Conservation (phyloP, 2,797 vertebrate genomes). For the Mionectes olivaceus region DNA sequence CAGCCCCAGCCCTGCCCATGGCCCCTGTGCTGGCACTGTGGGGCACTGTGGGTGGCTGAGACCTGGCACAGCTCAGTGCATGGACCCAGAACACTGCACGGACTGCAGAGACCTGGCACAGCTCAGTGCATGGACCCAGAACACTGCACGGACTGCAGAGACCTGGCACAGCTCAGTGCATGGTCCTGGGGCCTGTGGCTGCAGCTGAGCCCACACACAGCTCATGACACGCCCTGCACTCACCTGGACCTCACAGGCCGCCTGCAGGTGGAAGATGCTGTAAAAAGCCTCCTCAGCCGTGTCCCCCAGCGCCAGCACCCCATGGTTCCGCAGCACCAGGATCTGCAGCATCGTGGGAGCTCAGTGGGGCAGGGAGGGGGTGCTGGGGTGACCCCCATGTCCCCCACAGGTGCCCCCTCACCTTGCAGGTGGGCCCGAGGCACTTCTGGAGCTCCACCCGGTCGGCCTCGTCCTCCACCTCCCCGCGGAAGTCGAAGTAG, state of each 20-base stretch:
- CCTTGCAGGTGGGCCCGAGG: conserved; percentile 96
- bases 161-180: neutral
- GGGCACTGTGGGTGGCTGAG: neutral
- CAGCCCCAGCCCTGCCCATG: fast-evolving
- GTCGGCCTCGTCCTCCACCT: conserved; percentile 92
- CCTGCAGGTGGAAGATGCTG: conserved; percentile 93
- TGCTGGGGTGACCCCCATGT: fast-evolving
- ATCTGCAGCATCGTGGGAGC: conserved; percentile 70
- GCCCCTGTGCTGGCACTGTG: neutral
- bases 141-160: too few species aligned
- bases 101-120: neutral
- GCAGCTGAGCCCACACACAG: fast-evolving
- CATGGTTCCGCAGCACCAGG: conserved; percentile 90
- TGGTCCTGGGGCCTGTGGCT: fast-evolving
- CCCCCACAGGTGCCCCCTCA: conserved; percentile 43
- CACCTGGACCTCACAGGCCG: conserved; percentile 96
- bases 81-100: neutral
- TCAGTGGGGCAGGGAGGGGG: fast-evolving
- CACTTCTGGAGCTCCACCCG: conserved; percentile 94
- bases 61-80: too few species aligned
- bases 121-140: neutral
- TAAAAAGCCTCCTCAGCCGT: conserved; percentile 96
- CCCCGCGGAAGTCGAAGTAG: conserved; percentile 91
- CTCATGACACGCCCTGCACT: fast-evolving
- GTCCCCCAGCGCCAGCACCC: conserved; percentile 92